These are phyloP conservation scores for Gymnocypris eckloni DNA, from an alignment of 2,797 vertebrate species.

Conservation along the genomic window DNA sequence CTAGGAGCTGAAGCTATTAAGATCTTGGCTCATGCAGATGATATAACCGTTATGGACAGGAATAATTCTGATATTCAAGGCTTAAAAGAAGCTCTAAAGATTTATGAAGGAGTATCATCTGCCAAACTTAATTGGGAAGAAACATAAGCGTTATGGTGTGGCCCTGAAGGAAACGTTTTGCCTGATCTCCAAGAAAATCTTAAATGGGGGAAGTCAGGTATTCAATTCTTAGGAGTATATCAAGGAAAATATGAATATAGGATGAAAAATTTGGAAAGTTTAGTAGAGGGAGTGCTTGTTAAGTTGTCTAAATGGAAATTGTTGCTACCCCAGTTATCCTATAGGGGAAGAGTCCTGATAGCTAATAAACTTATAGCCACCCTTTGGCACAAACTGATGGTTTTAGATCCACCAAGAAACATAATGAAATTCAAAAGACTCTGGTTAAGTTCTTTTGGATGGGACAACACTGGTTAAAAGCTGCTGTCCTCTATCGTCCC, in stretches of 20 bases:
- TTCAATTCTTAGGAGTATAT: neutral
- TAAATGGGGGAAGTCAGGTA: neutral
- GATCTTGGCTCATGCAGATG: neutral
- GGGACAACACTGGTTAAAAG: neutral
- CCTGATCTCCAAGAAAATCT: neutral
- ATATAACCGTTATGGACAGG: neutral
- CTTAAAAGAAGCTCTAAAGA: neutral
- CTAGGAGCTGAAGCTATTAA: neutral
- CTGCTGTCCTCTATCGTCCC: neutral
- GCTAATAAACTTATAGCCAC: conserved; percentile 19
- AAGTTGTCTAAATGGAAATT: neutral
- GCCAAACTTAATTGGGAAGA: neutral
- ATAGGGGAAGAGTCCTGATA: conserved; percentile 20
- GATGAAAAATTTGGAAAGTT: neutral
- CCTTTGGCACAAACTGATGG: conserved; percentile 4
- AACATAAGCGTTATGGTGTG: neutral
- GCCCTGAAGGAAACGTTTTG: neutral
- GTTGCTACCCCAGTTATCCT: conserved; percentile 4
- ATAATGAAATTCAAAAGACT: neutral
- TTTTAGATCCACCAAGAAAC: neutral
- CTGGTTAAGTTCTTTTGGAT: conserved; percentile 24
- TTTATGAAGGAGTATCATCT: neutral
- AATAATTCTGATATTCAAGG: neutral
- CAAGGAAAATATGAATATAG: neutral
- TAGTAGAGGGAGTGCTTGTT: neutral